A percentile compares a stretch with the other conserved stretches of the same genome.
Conservation (phyloP, 2,888 invertebrate genomes). For the Lottia scabra region DNA sequence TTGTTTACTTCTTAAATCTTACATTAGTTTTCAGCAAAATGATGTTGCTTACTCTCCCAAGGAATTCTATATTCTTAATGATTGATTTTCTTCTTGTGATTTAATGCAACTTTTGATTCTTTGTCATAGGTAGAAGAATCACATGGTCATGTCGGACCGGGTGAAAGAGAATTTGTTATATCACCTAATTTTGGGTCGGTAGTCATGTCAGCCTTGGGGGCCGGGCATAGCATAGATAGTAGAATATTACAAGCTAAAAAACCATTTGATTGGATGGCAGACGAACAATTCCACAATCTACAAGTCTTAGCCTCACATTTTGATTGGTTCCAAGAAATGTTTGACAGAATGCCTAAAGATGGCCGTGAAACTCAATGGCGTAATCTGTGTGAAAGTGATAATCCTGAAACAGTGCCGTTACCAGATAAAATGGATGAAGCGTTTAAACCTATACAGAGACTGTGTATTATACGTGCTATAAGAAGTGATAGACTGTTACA, state of each 20-base stretch:
- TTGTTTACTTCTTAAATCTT: too few species aligned
- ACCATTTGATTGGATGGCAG: constrained; percentile 70
- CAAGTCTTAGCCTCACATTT: constrained; percentile 68
- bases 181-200: constrained; percentile 66
- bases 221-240: constrained; percentile 50
- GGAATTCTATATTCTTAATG: too few species aligned
- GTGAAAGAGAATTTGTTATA: constrained; percentile 67
- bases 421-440: constrained; percentile 68
- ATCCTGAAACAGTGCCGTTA: constrained; percentile 61
- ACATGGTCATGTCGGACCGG: constrained; percentile 55
- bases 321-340: constrained; percentile 69
- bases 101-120: background rate
- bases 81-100: background rate
- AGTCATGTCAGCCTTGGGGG: constrained; percentile 60
- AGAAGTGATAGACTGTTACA: constrained; percentile 66
- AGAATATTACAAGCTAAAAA: constrained; percentile 64
- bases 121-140: constrained; percentile 62
- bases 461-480: constrained; percentile 66
- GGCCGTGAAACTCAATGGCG: constrained; percentile 69
- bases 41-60: too few species aligned
- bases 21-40: too few species aligned
- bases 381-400: constrained; percentile 66
- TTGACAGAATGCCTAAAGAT: constrained; percentile 67
- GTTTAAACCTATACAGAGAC: constrained; percentile 63
- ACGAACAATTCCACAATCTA: constrained; percentile 68